These are phyloP conservation scores for Polypterus bichir DNA, from an alignment of 2,113 vertebrate species.

Conservation along the genomic window DNA sequence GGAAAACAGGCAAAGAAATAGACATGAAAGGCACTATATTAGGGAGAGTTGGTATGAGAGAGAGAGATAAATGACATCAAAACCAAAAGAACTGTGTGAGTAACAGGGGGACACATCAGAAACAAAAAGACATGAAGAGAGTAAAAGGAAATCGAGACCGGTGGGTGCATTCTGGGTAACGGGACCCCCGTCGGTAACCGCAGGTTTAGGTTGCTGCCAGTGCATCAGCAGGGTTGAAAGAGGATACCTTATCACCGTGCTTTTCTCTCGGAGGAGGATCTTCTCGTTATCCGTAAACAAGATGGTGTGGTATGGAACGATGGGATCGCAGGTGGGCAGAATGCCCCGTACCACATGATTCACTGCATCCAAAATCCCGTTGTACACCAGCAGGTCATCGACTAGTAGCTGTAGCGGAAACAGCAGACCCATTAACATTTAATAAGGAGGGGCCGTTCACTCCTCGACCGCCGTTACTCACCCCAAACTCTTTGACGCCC, in stretches of 20 bases:
- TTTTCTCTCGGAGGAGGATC: conserved; percentile 59
- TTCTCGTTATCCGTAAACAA: conserved; percentile 71
- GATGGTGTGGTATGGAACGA: conserved; percentile 79
- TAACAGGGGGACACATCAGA: background rate
- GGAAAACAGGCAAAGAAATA: conserved; percentile 21
- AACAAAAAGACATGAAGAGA: background rate
- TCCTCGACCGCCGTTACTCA: conserved; percentile 37
- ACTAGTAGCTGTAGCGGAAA: conserved; percentile 67
- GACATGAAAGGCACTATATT: background rate
- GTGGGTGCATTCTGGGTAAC: background rate
- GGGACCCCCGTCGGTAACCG: too few relatives aligned
- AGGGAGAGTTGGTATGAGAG: background rate
- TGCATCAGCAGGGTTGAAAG: background rate
- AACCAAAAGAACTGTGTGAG: too few relatives aligned
- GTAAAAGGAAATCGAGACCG: too few relatives aligned
- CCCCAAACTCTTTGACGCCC: conserved; percentile 96
- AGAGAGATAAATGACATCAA: too few relatives aligned
- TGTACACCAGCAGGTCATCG: conserved; percentile 89
- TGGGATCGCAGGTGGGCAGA: conserved; percentile 73
- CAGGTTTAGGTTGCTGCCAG: too few relatives aligned
- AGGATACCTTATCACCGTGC: conserved; percentile 64
- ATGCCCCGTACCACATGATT: conserved; percentile 63
- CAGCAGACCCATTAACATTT: conserved; percentile 1
- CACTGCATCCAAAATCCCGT: conserved; percentile 75
- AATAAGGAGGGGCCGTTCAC: background rate